Conservation (phyloP, 2,797 vertebrate species). For the Menidia menidia region DNA sequence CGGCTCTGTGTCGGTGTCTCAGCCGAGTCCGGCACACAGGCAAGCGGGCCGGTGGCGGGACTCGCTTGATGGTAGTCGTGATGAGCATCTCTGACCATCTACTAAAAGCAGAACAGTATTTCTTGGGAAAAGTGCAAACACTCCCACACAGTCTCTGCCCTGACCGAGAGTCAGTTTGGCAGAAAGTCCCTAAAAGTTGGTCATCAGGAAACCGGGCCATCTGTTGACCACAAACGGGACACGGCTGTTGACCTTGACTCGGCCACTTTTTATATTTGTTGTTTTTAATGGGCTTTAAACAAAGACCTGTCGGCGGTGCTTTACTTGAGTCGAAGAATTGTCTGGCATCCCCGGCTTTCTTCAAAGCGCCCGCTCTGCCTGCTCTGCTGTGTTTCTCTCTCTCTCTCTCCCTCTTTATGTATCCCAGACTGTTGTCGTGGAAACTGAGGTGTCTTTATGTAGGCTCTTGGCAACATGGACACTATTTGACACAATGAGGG, state of each 20-base stretch:
- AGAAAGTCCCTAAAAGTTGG: constrained; percentile 14
- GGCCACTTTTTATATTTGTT: constrained; percentile 27
- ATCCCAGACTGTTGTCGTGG: constrained; percentile 79
- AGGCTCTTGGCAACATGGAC: constrained; percentile 71
- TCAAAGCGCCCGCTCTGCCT: constrained; percentile 7
- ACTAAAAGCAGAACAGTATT: neutral
- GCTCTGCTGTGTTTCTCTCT: constrained; percentile 40
- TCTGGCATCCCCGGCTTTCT: constrained; percentile 28
- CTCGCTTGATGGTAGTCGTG: neutral
- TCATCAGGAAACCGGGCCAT: constrained; percentile 16
- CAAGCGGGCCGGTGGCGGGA: constrained; percentile 1
- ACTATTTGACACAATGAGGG: constrained; percentile 64
- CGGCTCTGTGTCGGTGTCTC: constrained; percentile 19
- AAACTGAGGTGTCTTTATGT: constrained; percentile 79
- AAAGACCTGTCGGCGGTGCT: constrained; percentile 27
- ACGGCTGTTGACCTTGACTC: constrained; percentile 18
- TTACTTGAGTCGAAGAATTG: constrained; percentile 31
- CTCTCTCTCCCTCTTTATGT: constrained; percentile 9
- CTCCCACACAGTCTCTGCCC: neutral
- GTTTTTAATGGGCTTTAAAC: constrained; percentile 4
- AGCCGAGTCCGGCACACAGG: constrained; percentile 3
- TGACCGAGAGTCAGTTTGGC: constrained; percentile 12
- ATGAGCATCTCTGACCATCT: constrained; percentile 8
- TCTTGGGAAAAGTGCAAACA: neutral
- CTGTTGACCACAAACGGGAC: constrained; percentile 14